These are phyloP conservation scores for Helostoma temminkii DNA, from an alignment of 2,797 vertebrate species.

Conservation along the genomic window DNA sequence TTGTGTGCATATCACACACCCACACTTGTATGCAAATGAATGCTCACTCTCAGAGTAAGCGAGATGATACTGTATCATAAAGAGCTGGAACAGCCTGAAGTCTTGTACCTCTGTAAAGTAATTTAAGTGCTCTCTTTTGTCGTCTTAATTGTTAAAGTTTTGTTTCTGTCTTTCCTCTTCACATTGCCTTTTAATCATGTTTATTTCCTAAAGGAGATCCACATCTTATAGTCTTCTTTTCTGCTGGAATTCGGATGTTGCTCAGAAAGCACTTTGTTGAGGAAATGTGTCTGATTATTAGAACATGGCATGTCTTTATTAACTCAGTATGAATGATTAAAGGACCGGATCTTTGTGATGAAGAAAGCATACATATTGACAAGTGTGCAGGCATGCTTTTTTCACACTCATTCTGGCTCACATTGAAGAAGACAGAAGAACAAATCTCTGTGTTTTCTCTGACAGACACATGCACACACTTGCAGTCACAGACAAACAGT, in stretches of 20 bases:
- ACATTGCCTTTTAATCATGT: conserved; percentile 74
- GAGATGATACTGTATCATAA: conserved; percentile 53
- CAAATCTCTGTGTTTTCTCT: conserved; percentile 46
- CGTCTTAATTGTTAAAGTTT: conserved; percentile 73
- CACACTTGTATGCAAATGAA: conserved; percentile 66
- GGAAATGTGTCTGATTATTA: conserved; percentile 74
- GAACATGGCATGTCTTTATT: conserved; percentile 72
- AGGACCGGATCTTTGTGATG: conserved; percentile 67
- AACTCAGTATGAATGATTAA: conserved; percentile 75
- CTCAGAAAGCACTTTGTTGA: conserved; percentile 72
- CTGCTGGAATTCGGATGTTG: conserved; percentile 65
- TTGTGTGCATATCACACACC: conserved; percentile 50
- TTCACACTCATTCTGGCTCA: conserved; percentile 32
- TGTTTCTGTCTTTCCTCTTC: conserved; percentile 72
- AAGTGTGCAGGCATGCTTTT: conserved; percentile 12
- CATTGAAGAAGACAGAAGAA: conserved; percentile 64
- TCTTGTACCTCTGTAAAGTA: conserved; percentile 67
- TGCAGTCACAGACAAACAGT: conserved; percentile 55
- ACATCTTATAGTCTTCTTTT: conserved; percentile 54
- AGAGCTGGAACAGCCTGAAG: conserved; percentile 54
- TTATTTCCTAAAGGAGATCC: conserved; percentile 70
- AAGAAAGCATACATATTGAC: conserved; percentile 68
- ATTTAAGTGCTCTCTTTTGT: conserved; percentile 74
- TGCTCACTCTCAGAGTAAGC: conserved; percentile 41
- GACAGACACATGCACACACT: conserved; percentile 15